Evolutionary conservation across 1,140 invertebrate species (phyloP).

Genomic region (Odontomachus brunneus): DNA sequence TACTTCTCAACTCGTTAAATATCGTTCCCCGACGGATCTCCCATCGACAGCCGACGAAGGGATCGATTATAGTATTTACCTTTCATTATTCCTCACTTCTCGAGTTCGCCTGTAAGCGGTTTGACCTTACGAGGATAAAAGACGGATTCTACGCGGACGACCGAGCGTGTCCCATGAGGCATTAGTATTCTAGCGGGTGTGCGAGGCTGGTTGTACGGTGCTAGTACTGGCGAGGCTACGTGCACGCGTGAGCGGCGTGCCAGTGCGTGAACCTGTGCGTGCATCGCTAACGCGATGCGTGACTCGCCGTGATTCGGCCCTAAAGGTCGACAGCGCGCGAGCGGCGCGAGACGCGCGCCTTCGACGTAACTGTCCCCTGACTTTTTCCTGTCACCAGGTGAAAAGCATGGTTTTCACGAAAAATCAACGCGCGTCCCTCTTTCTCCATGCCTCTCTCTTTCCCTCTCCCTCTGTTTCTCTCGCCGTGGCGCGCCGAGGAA

Average conservation of each 20-base stretch:
- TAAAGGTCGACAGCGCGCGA: constrained; percentile 80
- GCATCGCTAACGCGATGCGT: constrained; percentile 76
- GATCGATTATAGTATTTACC: constrained; percentile 7
- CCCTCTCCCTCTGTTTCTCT: no score
- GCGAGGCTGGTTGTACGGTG: constrained; percentile 75
- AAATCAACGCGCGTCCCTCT: not conserved
- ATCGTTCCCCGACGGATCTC: not conserved
- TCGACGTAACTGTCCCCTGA: not conserved
- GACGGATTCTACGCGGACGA: constrained; percentile 49
- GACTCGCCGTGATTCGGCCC: constrained; percentile 72
- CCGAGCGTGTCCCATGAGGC: constrained; percentile 50
- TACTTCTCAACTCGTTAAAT: not conserved
- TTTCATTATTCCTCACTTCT: constrained; percentile 25
- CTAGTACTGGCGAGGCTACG: constrained; percentile 76
- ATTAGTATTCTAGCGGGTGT: constrained; percentile 78
- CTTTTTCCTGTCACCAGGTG: not conserved
- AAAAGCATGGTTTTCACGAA: not conserved
- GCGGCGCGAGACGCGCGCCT: constrained; percentile 12
- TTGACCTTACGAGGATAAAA: constrained; percentile 53
- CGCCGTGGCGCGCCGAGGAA: no score
- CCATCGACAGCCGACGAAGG: not conserved
- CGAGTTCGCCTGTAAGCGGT: not conserved
- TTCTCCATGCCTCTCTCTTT: no score
- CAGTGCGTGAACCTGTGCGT: constrained; percentile 65
- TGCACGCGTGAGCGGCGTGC: constrained; percentile 78